Evolutionary conservation across 2,113 vertebrate genomes (phyloP).

Genomic region (Leptodactylus fuscus): DNA sequence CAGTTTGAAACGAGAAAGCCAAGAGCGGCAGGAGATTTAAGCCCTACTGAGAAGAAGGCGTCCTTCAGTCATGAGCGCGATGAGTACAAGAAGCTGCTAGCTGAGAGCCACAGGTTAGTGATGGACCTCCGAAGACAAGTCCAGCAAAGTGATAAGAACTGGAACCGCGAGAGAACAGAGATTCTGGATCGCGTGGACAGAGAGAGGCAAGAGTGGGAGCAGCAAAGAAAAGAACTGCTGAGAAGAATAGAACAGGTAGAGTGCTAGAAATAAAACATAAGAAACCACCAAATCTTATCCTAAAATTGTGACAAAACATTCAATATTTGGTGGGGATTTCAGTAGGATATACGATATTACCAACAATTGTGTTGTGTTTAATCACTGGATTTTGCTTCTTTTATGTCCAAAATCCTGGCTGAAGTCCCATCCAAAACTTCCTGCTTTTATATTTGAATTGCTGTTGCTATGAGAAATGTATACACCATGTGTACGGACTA

Average conservation of each 20-base stretch:
- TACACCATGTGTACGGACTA: too few relatives aligned
- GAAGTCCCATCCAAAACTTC: too few relatives aligned
- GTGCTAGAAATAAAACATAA: neutral
- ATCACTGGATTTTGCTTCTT: too few relatives aligned
- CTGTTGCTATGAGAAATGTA: too few relatives aligned
- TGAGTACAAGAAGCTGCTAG: slow-evolving; percentile 86
- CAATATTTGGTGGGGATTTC: too few relatives aligned
- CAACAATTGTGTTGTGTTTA: too few relatives aligned
- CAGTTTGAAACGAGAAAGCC: slow-evolving; percentile 76
- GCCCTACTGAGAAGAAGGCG: slow-evolving; percentile 70
- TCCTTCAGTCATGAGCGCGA: slow-evolving; percentile 82
- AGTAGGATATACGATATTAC: too few relatives aligned
- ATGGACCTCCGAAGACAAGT: slow-evolving; percentile 94
- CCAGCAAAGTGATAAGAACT: slow-evolving; percentile 88
- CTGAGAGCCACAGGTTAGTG: slow-evolving; percentile 84
- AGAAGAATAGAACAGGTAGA: slow-evolving; percentile 84
- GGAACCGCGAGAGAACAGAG: slow-evolving; percentile 86
- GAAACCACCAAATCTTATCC: too few relatives aligned
- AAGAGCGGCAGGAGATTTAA: slow-evolving; percentile 65
- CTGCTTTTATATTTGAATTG: too few relatives aligned
- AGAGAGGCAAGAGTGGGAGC: slow-evolving; percentile 87
- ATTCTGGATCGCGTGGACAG: slow-evolving; percentile 84
- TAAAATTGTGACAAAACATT: too few relatives aligned
- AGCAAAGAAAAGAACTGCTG: slow-evolving; percentile 83
- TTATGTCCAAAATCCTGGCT: too few relatives aligned